Conservation (phyloP, 2,888 invertebrate species). For the Cheiracanthium punctorium region DNA sequence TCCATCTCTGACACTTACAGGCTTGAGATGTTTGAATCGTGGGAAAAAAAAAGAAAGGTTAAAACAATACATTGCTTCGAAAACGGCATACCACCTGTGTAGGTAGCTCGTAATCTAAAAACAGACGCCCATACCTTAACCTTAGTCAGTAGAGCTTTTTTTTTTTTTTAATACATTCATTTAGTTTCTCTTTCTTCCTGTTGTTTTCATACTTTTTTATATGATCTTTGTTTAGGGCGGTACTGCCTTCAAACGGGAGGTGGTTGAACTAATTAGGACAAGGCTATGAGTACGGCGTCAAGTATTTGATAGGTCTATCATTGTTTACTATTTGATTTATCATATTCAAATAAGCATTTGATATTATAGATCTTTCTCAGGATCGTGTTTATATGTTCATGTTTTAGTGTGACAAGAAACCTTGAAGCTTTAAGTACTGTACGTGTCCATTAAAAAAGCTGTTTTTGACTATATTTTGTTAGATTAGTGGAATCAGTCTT, state of each 20-base stretch:
- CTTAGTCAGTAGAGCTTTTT: slow-evolving; percentile 32
- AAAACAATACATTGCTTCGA: background rate
- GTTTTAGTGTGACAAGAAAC: too few relatives aligned
- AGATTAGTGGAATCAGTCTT: too few relatives aligned
- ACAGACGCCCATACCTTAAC: slow-evolving; percentile 46
- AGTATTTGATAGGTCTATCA: slow-evolving; percentile 4
- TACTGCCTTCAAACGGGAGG: slow-evolving; percentile 36
- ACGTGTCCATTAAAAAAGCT: too few relatives aligned
- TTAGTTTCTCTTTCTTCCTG: slow-evolving; percentile 17
- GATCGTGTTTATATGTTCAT: too few relatives aligned
- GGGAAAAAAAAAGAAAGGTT: slow-evolving; percentile 20
- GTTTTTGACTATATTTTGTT: too few relatives aligned
- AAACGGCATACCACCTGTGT: slow-evolving; percentile 17
- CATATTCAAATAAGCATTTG: too few relatives aligned
- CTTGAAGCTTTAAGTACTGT: too few relatives aligned
- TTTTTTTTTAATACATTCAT: background rate
- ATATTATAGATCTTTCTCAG: too few relatives aligned
- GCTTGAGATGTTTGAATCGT: background rate
- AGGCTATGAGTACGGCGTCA: slow-evolving; percentile 24
- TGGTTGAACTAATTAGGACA: slow-evolving; percentile 57
- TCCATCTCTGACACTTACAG: background rate
- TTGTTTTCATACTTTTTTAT: slow-evolving; percentile 33
- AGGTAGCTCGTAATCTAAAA: slow-evolving; percentile 23
- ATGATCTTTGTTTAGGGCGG: slow-evolving; percentile 37
- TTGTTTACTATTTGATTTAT: slow-evolving; percentile 1